Conservation (phyloP, 1,140 invertebrate species). For the Globodera ellingtonae region DNA sequence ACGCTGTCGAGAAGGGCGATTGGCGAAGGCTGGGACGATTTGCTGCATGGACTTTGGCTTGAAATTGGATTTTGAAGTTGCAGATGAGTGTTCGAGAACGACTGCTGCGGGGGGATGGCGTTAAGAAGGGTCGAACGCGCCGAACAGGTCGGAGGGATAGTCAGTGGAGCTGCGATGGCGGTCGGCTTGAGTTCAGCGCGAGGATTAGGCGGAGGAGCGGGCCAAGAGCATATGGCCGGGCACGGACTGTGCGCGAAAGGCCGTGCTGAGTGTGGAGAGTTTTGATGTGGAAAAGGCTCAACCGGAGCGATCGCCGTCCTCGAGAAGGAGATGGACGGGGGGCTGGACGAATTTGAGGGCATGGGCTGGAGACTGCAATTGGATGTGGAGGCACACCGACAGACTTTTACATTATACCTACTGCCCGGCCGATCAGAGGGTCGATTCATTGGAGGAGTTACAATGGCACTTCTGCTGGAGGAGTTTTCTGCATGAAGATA, state of each 20-base stretch:
- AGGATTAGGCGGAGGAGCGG: constrained; percentile 18
- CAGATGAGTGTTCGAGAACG: background rate
- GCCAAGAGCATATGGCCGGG: constrained; percentile 28
- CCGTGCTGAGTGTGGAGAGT: background rate
- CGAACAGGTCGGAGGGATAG: constrained; percentile 26
- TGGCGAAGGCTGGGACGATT: constrained; percentile 14
- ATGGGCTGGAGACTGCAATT: background rate
- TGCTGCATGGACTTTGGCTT: background rate
- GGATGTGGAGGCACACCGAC: background rate
- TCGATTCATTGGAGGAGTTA: background rate
- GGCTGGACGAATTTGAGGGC: background rate
- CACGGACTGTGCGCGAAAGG: constrained; percentile 21
- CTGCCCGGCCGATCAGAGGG: background rate
- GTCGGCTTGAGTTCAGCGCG: constrained; percentile 21
- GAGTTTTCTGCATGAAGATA: no score
- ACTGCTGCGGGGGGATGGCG: constrained; percentile 9
- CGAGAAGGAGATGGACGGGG: background rate
- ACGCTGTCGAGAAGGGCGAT: background rate
- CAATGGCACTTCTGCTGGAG: background rate
- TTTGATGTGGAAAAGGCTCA: background rate
- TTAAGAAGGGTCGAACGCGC: background rate
- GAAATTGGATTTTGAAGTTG: background rate
- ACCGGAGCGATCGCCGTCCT: background rate
- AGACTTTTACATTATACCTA: background rate
- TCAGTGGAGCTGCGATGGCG: constrained; percentile 16